These are phyloP conservation scores for Hyaena hyaena DNA, from an alignment of 2,113 vertebrate species.

Conservation along the genomic window DNA sequence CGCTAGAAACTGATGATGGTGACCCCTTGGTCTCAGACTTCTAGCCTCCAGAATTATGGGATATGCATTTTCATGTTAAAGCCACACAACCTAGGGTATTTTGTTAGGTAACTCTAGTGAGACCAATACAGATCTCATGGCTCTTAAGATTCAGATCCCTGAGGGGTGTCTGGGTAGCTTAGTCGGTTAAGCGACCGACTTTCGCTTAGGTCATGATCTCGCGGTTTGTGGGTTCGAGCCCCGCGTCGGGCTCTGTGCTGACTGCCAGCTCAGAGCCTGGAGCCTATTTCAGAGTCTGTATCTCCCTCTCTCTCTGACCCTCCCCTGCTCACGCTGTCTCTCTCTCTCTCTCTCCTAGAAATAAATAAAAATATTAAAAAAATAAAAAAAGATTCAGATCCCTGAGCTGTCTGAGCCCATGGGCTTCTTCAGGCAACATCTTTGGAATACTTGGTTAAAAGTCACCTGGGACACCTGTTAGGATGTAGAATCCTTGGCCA, in stretches of 20 bases:
- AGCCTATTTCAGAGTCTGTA: too few species aligned
- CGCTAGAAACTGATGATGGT: neutral
- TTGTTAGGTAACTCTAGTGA: accelerated
- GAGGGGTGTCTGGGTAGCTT: neutral
- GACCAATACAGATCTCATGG: neutral
- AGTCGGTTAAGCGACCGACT: too few species aligned
- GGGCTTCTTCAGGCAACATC: neutral
- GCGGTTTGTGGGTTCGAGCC: too few species aligned
- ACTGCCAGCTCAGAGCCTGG: too few species aligned
- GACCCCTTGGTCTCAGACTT: neutral
- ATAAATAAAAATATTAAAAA: too few species aligned
- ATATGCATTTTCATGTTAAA: neutral
- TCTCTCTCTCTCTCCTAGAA: too few species aligned
- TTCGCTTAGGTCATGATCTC: too few species aligned
- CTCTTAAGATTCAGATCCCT: neutral
- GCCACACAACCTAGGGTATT: neutral
- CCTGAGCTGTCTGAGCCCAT: neutral
- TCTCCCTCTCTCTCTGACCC: too few species aligned
- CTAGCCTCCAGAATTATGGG: neutral
- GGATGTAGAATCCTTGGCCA: neutral
- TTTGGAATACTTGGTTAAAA: neutral
- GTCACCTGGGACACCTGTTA: neutral
- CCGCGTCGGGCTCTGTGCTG: too few species aligned
- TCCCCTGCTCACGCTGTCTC: too few species aligned
- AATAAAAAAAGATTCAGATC: too few species aligned